Base-by-base conservation (phyloP, 2,888 invertebrate species). In the Iphiclides podalirius region DNA sequence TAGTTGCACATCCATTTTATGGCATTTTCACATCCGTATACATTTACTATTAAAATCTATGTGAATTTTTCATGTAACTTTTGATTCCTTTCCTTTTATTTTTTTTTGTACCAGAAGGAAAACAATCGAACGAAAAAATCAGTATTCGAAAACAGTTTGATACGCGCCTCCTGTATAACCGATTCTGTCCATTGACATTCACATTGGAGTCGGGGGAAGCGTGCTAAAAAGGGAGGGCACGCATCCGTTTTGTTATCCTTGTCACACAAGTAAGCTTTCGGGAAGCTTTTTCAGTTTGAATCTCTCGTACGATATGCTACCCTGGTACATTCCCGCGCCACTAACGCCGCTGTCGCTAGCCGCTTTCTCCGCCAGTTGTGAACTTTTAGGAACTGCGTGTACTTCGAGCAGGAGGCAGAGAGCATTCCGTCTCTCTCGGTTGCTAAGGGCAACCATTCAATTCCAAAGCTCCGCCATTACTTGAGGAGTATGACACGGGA, bases 251-350 rank as follows among this genome's bases (percentile, higher is more conserved):
- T 63, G 59, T 61, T 55, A 58, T 85, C 79, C 71, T 63, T 73
- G 62, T 83, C 75, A 47, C 75, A 66, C 83, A 17, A 43, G 57
- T 23, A 64, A 79, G 81, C 84, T 87, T 86, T 76, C 51, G 47
- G 55, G 66, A 72, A 84, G 83, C 84, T 85, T 66, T 67, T 59
- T 56, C 51, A 56, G 53, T 36, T 50, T 41, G 38, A 69, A 50
- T 75, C 77, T 69, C 64, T 56, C 36, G 28, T 40, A 15, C 11
- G 35, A 12, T 49, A 55, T 67, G 78, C 16, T 52, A 51, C 63
- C 85, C 79, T 88, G 77, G 85, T 89, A 86, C 59, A 75, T 85
- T 88, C 85, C 84, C 87, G 87, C 88, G 87, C 67, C 70, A 64
- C 67, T 66, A 73, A 71, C 81, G 73, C 70, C 81, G 73, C 72